These are phyloP conservation scores for Cyphomyrus plagiostoma DNA, from an alignment of 2,113 vertebrate genomes.

Conservation along the genomic window DNA sequence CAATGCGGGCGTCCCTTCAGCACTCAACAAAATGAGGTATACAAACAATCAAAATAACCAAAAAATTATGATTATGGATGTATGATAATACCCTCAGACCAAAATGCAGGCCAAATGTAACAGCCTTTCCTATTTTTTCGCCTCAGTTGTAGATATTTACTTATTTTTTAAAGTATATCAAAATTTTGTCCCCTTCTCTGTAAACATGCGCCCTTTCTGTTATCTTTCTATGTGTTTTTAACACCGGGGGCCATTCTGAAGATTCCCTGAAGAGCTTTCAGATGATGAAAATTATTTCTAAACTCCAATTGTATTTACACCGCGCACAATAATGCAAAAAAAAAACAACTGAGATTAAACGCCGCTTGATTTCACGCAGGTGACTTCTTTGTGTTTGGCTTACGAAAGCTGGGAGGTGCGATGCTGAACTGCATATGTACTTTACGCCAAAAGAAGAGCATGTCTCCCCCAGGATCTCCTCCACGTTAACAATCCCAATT, in stretches of 20 bases:
- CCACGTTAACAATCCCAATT: constrained; percentile 74
- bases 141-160: not conserved
- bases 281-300: constrained; percentile 39
- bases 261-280: constrained; percentile 41
- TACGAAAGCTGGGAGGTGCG: constrained; percentile 55
- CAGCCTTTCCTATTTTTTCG: not conserved
- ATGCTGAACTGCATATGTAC: constrained; percentile 59
- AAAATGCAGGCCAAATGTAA: not conserved
- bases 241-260: constrained; percentile 41
- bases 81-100: not conserved
- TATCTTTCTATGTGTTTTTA: constrained; percentile 40
- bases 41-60: not conserved
- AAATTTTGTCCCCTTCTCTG: not conserved
- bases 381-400: constrained; percentile 51
- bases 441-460: constrained; percentile 63
- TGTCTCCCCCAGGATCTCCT: constrained; percentile 63
- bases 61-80: not conserved
- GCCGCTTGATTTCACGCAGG: constrained; percentile 57
- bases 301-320: constrained; percentile 38
- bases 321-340: constrained; percentile 33
- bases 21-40: not conserved
- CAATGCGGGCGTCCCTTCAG: not conserved
- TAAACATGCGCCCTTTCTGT: constrained; percentile 19
- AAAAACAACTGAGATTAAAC: constrained; percentile 24
- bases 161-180: not conserved